Evolutionary conservation across 2,888 invertebrate genomes (phyloP).

Genomic region (Pardosa pseudoannulata): DNA sequence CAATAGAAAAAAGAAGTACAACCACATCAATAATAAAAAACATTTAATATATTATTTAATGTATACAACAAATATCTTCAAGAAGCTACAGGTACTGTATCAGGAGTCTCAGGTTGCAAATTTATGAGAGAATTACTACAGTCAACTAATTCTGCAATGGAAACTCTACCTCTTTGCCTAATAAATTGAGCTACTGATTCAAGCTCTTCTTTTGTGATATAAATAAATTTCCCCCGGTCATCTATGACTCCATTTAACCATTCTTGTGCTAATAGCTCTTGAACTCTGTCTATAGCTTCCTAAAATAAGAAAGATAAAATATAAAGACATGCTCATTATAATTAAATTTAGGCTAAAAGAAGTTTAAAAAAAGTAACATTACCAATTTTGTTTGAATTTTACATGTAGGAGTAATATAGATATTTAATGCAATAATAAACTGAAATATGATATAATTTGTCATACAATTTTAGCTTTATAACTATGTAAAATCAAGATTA

Average conservation of each 20-base stretch:
- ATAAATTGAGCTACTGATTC: conserved; percentile 96
- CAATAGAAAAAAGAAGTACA: no score
- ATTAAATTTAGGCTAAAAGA: no score
- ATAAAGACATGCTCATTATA: no score
- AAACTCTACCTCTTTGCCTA: conserved; percentile 93
- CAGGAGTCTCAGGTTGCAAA: conserved; percentile 78
- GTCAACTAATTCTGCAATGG: conserved; percentile 94
- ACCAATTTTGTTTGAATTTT: no score
- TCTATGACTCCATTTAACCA: conserved; percentile 96
- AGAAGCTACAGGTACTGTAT: conserved; percentile 39
- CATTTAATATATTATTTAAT: not conserved
- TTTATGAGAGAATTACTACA: conserved; percentile 94
- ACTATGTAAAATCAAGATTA: no score
- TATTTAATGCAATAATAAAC: no score
- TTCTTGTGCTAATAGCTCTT: conserved; percentile 88
- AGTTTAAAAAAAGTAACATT: no score
- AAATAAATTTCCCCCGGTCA: conserved; percentile 99
- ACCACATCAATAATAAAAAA: no score
- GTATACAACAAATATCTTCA: conserved; percentile 23
- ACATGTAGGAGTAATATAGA: no score
- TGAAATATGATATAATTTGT: no score
- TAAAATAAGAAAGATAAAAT: no score
- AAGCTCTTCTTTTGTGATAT: conserved; percentile 93
- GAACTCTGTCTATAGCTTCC: conserved; percentile 83
- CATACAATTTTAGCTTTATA: no score